These are phyloP conservation scores for Danio albolineatus DNA, from an alignment of 2,797 vertebrate species.

Conservation along the genomic window DNA sequence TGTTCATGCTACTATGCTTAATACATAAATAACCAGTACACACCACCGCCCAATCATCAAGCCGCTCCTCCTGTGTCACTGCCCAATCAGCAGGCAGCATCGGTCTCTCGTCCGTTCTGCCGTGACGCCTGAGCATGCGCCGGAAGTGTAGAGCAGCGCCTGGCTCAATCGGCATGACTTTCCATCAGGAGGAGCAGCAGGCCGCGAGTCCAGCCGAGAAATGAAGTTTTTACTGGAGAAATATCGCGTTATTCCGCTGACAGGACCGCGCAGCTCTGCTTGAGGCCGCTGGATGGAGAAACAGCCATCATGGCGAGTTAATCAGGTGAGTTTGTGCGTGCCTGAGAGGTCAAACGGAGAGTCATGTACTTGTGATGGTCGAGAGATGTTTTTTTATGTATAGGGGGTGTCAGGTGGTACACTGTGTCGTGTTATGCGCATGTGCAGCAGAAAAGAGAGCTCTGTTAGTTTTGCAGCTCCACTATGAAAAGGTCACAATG, in stretches of 20 bases:
- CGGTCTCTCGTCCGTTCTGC: neutral
- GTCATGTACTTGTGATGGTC: constrained; percentile 3
- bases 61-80: neutral
- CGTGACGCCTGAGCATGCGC: constrained; percentile 41
- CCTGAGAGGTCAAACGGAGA: constrained; percentile 41
- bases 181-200: neutral
- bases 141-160: constrained; percentile 39
- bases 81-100: neutral
- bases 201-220: too few relatives aligned
- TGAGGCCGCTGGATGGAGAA: constrained; percentile 2
- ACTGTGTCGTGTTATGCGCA: constrained; percentile 3
- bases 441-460: neutral
- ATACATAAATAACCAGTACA: neutral
- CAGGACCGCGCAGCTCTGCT: neutral
- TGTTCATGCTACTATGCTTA: neutral
- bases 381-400: neutral
- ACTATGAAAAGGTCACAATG: constrained; percentile 10
- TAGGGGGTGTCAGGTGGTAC: neutral
- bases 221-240: neutral
- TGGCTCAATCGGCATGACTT: constrained; percentile 9
- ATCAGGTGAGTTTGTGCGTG: constrained; percentile 44
- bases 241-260: neutral
- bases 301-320: constrained; percentile 26
- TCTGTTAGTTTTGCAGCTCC: neutral
- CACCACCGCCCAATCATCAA: neutral